A percentile compares a stretch with the other conserved stretches of the same genome.
Conservation (phyloP, 2,797 vertebrate species). For the Enteromius trimaculatus region DNA sequence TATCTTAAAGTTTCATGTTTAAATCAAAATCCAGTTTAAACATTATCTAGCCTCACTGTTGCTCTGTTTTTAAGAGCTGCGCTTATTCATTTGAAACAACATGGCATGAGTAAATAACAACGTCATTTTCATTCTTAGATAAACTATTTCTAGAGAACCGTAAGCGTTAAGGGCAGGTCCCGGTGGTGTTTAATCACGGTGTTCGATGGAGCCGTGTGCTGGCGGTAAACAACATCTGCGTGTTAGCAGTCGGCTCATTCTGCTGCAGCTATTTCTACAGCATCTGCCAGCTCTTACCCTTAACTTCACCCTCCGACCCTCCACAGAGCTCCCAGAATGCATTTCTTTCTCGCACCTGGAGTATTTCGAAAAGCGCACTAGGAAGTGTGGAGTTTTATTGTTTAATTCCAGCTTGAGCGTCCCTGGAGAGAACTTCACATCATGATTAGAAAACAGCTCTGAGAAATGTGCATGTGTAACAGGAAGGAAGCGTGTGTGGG, state of each 20-base stretch:
- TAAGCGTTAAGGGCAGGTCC: slow-evolving; percentile 47
- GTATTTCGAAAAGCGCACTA: slow-evolving; percentile 2
- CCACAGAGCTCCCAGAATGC: slow-evolving; percentile 42
- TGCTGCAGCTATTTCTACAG: slow-evolving; percentile 58
- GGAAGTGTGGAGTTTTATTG: slow-evolving; percentile 12
- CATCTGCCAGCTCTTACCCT: slow-evolving; percentile 55
- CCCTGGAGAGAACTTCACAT: slow-evolving; percentile 6
- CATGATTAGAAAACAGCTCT: slow-evolving; percentile 17
- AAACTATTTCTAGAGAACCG: background rate
- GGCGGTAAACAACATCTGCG: slow-evolving; percentile 71
- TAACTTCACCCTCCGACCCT: slow-evolving; percentile 23
- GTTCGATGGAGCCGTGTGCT: slow-evolving; percentile 51
- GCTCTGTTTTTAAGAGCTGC: background rate
- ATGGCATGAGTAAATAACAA: background rate
- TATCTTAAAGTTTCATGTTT: background rate
- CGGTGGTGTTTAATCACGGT: slow-evolving; percentile 59
- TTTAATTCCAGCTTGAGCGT: slow-evolving; percentile 20
- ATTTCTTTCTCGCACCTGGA: slow-evolving; percentile 11
- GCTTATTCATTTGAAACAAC: background rate
- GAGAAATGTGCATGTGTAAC: background rate
- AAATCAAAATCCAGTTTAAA: background rate
- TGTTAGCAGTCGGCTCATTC: slow-evolving; percentile 52
- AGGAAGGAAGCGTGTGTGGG: background rate
- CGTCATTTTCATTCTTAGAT: background rate
- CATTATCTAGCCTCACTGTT: background rate